Base-by-base conservation (phyloP, 2,797 vertebrate genomes). In the Sciurus carolinensis region DNA sequence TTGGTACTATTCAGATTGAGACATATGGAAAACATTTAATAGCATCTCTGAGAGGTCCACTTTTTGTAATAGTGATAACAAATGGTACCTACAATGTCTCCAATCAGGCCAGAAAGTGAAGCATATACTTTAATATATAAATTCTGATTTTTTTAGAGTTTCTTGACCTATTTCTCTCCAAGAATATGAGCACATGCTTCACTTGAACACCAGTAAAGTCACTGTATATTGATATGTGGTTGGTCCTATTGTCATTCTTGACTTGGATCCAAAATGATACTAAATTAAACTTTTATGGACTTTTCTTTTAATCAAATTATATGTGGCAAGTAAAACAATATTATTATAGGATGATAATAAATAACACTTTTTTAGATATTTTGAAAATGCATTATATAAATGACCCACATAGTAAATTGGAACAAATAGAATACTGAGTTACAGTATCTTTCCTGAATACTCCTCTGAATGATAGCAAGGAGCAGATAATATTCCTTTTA, bases 261-360 rank as follows among this genome's bases (percentile, higher is more conserved):
- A 89, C 50, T 75, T 90, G 24, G 13, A 79, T 89, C 24, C 62
- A 96, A 85, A 96, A 54, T 88, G 39, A 93, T 81, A 84, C n/a
- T 75, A 5, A 85, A 30, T 64, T 82, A 81, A 57, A 69, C 24
- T 86, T 79, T 69, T 69, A 26, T 75, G 13, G 42, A 82, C 17
- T 90, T 39, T 94, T 39, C 22, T 80, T 82, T 79, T 84, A 91
- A 87, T 81, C 69, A 69, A 69, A 84, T 86, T 67, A 94, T 81
- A 72, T 66, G 15, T 91, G 66, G 11, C 11, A 75, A 54, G 4
- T 33, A 77, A 69, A 92, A 76, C n/a, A 76, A 24, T 72, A 92
- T 69, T 76, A 79, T 69, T 75, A 67, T 24, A 50, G 24, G 28
- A 88, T 94, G 33, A 73, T 75, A 90, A 85, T 67, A 4, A 85